Base-by-base conservation (phyloP, 2,888 invertebrate species). In the Ischnura elegans region DNA sequence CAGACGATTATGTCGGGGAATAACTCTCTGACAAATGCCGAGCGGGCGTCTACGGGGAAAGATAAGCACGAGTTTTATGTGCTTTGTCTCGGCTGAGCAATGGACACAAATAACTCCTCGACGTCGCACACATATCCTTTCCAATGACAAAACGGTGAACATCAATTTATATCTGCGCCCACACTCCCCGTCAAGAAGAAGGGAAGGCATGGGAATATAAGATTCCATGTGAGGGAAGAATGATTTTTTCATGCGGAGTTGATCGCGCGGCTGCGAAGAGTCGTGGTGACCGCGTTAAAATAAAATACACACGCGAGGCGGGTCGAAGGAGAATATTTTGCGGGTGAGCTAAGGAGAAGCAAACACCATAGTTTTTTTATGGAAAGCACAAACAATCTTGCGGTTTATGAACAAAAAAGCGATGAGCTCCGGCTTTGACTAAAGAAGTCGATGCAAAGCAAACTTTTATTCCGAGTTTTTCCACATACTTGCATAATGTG, bases 311-410 rank as follows among this genome's bases (percentile, higher is more conserved):
- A 76, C 36, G 29, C 36, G 29, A 76, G 76, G 13, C 76, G 16
- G 76, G 36, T 36, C 29, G 36, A 76, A 76, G 36, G 76, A 76
- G 76, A 76, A 76, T 76, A 36, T 76, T 76, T 76, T 76, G 76
- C 51, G 51, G 51, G 16, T 2, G 47, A 5, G 47, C 47, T 5
- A 47, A 13, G 13, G 29, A 29, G 36, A 76, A 36, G 76, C 76
- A 36, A 29, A 76, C 16, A 16, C 13, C 2, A 13, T 29, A 10
- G 6, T 21, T 76, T 36, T 76, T 76, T 76, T 76, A 76, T 76
- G 36, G n/a, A n/a, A 36, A 10, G 29, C 76, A 76, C 36, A 76
- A 76, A 36, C 13, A 36, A 36, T 76, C 29, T 76, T 76, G 76
- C 76, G 29, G 36, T 76, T 61, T 76, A 29, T 29, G 16, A 8